phyloP scores from a whole-genome alignment of 2,888 invertebrate species.

The Acrobasis repandana region DNA sequence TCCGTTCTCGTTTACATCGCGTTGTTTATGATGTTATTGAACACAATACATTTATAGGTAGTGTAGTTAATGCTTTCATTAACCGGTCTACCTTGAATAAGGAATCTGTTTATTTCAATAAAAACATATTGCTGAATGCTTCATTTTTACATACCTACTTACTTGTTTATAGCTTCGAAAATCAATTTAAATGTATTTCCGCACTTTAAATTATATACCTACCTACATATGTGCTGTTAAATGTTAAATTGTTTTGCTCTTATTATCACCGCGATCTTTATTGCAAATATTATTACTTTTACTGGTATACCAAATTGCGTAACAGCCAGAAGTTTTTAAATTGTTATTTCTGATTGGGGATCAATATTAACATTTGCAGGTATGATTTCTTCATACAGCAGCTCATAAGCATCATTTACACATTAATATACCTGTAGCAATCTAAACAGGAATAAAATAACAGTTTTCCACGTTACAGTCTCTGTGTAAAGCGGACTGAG shows the following conservation, averaged over 20 bases:
- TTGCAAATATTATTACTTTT: conserved; percentile 8
- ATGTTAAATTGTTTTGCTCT: conserved; percentile 1
- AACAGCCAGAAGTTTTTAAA: conserved; percentile 1
- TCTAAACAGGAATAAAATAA: conserved; percentile 38
- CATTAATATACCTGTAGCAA: conserved; percentile 24
- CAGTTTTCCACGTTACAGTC: conserved; percentile 32
- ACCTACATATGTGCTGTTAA: neutral
- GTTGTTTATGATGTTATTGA: conserved; percentile 56
- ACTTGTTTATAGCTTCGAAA: conserved; percentile 1
- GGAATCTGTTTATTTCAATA: conserved; percentile 3
- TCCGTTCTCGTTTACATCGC: conserved; percentile 60
- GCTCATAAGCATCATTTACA: conserved; percentile 10
- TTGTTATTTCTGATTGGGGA: conserved; percentile 3
- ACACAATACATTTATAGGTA: conserved; percentile 31
- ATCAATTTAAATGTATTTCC: neutral
- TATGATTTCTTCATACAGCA: conserved; percentile 5
- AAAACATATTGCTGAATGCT: neutral
- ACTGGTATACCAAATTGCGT: neutral
- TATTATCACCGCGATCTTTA: conserved; percentile 4
- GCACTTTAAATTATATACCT: conserved; percentile 2
- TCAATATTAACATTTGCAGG: conserved; percentile 4
- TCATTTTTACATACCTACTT: neutral
- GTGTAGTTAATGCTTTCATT: conserved; percentile 8
- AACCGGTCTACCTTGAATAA: conserved; percentile 4
- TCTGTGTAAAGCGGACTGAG: conserved; percentile 34